phyloP scores from a whole-genome alignment of 2,888 invertebrate species.

The Conchocele bisecta region DNA sequence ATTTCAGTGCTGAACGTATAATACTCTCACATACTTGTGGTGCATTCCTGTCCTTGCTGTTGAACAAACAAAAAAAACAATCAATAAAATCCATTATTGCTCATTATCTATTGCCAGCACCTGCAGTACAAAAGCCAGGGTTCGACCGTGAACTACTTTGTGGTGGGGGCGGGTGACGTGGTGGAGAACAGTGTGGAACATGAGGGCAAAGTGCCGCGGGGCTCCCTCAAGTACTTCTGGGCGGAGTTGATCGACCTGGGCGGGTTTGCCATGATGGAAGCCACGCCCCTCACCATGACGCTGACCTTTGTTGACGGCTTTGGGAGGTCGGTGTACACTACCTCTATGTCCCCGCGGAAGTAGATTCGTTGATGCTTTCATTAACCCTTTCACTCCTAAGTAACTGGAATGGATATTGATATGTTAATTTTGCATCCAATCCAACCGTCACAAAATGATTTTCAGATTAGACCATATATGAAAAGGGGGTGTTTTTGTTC shows the following conservation, averaged over 20 bases:
- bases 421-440: no score
- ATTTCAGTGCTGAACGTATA: no score
- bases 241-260: slow-evolving; percentile 77
- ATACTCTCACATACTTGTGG: no score
- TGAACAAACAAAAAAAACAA: no score
- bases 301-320: slow-evolving; percentile 70
- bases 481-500: no score
- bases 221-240: slow-evolving; percentile 77
- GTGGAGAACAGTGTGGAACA: slow-evolving; percentile 78
- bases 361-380: no score
- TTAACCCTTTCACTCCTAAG: no score
- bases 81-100: no score
- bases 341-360: slow-evolving; percentile 65
- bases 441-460: no score
- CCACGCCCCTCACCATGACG: slow-evolving; percentile 67
- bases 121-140: slow-evolving; percentile 63
- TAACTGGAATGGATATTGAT: no score
- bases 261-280: slow-evolving; percentile 78
- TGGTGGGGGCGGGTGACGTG: slow-evolving; percentile 83
- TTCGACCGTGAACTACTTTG: slow-evolving; percentile 80
- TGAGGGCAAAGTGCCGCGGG: slow-evolving; percentile 69
- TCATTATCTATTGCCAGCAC: slow-evolving; percentile 77
- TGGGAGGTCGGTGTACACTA: slow-evolving; percentile 66
- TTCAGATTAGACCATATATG: no score
- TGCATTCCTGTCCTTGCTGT: no score